Evolutionary conservation across 1,140 invertebrate genomes (phyloP).

Genomic region (Oedothorax gibbosus): DNA sequence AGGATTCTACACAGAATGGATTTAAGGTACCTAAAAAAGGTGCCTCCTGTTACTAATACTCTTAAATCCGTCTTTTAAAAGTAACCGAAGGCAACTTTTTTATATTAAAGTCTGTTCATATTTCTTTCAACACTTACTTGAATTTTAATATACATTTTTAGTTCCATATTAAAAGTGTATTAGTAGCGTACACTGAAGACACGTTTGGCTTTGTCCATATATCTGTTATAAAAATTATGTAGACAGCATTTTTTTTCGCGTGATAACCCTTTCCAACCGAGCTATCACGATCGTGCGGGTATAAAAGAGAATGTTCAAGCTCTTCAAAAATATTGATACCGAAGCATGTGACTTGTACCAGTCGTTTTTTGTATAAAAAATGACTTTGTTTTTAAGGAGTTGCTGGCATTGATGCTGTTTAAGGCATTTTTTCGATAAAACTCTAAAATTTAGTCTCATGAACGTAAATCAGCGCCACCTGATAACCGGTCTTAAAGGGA

Average conservation of each 20-base stretch:
- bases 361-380: too few species aligned
- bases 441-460: too few species aligned
- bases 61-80: background rate
- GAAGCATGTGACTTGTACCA: too few species aligned
- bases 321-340: too few species aligned
- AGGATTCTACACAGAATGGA: background rate
- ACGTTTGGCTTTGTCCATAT: background rate
- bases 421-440: too few species aligned
- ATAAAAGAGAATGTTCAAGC: too few species aligned
- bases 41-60: constrained; percentile 6
- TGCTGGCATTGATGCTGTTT: too few species aligned
- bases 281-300: too few species aligned
- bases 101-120: background rate
- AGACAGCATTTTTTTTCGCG: background rate
- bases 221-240: background rate
- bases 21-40: constrained; percentile 23
- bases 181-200: background rate
- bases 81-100: background rate
- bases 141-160: background rate
- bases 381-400: too few species aligned
- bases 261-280: too few species aligned
- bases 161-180: background rate
- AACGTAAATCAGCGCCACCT: too few species aligned
- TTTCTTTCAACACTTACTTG: background rate
- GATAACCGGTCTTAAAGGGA: too few species aligned